These are phyloP conservation scores for Phortica magna DNA, from an alignment of 2,888 invertebrate genomes.

Conservation along the genomic window DNA sequence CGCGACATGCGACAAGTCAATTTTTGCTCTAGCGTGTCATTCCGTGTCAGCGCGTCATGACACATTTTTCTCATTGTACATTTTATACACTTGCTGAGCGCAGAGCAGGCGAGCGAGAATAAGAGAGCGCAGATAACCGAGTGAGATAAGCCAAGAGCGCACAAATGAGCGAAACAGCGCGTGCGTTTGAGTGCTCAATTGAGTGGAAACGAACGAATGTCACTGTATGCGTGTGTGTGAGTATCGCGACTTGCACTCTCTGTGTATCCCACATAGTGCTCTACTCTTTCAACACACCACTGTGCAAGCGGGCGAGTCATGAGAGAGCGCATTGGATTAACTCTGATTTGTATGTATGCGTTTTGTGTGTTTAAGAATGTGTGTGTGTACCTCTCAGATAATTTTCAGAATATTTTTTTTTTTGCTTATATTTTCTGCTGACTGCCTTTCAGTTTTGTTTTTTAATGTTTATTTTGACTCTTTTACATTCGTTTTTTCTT, in stretches of 20 bases:
- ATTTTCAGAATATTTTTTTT: slow-evolving; percentile 40
- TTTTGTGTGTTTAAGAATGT: not conserved
- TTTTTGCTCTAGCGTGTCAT: too few species aligned
- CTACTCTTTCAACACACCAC: not conserved
- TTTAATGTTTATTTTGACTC: not conserved
- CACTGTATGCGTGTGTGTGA: not conserved
- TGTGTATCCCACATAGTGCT: not conserved
- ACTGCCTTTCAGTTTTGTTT: slow-evolving; percentile 34
- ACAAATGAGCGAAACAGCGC: slow-evolving; percentile 37
- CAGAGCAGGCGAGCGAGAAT: not conserved
- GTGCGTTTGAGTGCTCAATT: slow-evolving; percentile 24
- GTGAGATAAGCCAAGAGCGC: slow-evolving; percentile 7
- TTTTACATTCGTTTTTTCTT: slow-evolving; percentile 22
- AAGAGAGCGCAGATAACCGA: slow-evolving; percentile 39
- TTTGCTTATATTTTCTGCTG: slow-evolving; percentile 16
- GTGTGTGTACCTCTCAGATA: slow-evolving; percentile 54
- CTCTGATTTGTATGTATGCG: not conserved
- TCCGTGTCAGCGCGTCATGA: too few species aligned
- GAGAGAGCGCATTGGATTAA: not conserved
- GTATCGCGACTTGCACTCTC: not conserved
- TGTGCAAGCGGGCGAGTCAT: not conserved
- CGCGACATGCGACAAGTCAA: too few species aligned
- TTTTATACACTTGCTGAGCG: not conserved
- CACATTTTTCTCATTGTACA: too few species aligned
- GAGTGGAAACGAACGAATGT: not conserved